A percentile compares a stretch with the other conserved stretches of the same genome.
Conservation (phyloP, 2,888 invertebrate genomes). For the Leptinotarsa juncta region DNA sequence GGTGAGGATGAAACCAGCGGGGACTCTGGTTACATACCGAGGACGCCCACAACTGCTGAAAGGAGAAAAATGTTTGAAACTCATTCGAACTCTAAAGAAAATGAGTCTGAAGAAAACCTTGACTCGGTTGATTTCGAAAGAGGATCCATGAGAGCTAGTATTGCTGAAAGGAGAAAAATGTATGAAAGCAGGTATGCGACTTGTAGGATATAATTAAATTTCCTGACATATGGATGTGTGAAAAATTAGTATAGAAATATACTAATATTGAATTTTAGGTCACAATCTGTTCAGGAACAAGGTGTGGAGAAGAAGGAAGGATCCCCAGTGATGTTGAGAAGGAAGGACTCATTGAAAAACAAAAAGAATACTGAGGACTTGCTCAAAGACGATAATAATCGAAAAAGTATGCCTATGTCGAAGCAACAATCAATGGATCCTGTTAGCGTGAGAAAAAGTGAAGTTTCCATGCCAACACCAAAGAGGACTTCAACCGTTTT, state of each 20-base stretch:
- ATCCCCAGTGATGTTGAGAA: constrained; percentile 80
- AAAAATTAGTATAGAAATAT: background rate
- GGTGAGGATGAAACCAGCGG: constrained; percentile 74
- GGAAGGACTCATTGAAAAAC: constrained; percentile 78
- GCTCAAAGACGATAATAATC: constrained; percentile 63
- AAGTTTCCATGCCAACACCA: constrained; percentile 72
- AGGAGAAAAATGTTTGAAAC: constrained; percentile 79
- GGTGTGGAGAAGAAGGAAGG: constrained; percentile 71
- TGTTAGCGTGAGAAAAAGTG: constrained; percentile 62
- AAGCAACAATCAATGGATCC: constrained; percentile 69
- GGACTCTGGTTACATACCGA: constrained; percentile 76
- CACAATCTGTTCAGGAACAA: constrained; percentile 44
- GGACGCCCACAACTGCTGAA: constrained; percentile 84
- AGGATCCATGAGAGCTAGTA: constrained; percentile 74
- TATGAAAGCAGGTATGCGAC: constrained; percentile 69
- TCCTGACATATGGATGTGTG: background rate
- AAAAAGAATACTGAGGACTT: constrained; percentile 68
- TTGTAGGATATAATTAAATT: background rate
- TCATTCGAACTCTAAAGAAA: constrained; percentile 60
- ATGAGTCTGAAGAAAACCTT: constrained; percentile 61
- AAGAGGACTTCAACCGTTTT: constrained; percentile 89
- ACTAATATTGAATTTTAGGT: constrained; percentile 29
- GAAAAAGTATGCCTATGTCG: constrained; percentile 65
- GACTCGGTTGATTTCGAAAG: constrained; percentile 72
- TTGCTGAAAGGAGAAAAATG: constrained; percentile 81